phyloP scores from a whole-genome alignment of 2,888 invertebrate species.

The Hypercompe scribonia region DNA sequence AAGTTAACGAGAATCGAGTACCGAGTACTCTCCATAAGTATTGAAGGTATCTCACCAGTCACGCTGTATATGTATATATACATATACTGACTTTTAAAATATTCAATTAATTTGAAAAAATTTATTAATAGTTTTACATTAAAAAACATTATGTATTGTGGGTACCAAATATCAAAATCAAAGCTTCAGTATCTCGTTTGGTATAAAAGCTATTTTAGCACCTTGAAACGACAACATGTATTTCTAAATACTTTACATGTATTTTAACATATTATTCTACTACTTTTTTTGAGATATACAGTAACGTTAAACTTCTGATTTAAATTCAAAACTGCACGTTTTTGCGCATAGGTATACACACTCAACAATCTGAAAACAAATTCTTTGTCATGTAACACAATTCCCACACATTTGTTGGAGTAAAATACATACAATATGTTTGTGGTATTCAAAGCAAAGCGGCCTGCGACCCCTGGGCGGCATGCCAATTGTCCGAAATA shows the following conservation, averaged over 20 bases:
- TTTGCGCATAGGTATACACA: background rate
- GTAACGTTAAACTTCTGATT: background rate
- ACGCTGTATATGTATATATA: too few species aligned
- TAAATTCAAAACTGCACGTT: background rate
- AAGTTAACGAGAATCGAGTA: too few species aligned
- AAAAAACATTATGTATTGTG: too few species aligned
- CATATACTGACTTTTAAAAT: too few species aligned
- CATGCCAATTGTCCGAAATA: slow-evolving; percentile 60
- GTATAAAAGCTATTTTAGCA: background rate
- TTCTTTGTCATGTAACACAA: slow-evolving; percentile 27
- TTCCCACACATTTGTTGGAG: slow-evolving; percentile 13
- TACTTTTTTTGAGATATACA: background rate
- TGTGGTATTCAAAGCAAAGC: slow-evolving; percentile 56
- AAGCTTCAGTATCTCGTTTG: too few species aligned
- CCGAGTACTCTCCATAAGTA: too few species aligned
- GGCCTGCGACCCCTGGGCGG: slow-evolving; percentile 52
- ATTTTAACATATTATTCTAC: background rate
- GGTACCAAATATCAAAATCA: too few species aligned
- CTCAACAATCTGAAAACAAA: slow-evolving; percentile 32
- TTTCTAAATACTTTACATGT: background rate
- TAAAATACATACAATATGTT: slow-evolving; percentile 49
- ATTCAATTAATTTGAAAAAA: too few species aligned
- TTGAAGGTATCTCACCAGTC: too few species aligned
- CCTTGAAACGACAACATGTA: background rate
- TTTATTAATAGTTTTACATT: too few species aligned